These are phyloP conservation scores for Pempheris klunzingeri DNA, from an alignment of 2,797 vertebrate species.

Conservation along the genomic window DNA sequence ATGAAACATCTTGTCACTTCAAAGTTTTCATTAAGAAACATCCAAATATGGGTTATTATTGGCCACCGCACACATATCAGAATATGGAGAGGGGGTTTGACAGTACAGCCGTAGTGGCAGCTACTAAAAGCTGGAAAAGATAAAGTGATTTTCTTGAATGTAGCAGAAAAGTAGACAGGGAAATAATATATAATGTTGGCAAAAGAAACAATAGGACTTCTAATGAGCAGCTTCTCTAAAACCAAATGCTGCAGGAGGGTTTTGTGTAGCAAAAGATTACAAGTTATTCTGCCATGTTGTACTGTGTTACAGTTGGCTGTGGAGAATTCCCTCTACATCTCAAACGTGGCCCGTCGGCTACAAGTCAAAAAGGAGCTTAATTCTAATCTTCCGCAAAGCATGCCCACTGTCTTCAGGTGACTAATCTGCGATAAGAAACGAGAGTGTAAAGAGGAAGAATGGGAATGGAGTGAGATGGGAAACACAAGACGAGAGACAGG, in stretches of 20 bases:
- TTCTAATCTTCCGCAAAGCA: constrained; percentile 38
- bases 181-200: neutral
- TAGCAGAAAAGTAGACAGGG: neutral
- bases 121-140: constrained; percentile 11
- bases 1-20: constrained; percentile 35
- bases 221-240: constrained; percentile 32
- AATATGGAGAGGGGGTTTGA: constrained; percentile 13
- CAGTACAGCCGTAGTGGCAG: constrained; percentile 31
- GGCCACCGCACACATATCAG: neutral
- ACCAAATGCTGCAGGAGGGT: constrained; percentile 14
- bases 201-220: neutral
- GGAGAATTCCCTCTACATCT: constrained; percentile 16
- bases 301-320: neutral
- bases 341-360: constrained; percentile 3
- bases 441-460: neutral
- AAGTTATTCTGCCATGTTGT: constrained; percentile 7
- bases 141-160: neutral
- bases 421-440: constrained; percentile 50
- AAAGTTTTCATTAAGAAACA: constrained; percentile 31
- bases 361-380: constrained; percentile 46
- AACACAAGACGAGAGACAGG: neutral
- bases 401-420: constrained; percentile 48
- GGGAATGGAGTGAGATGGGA: neutral
- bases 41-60: constrained; percentile 13
- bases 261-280: constrained; percentile 18